Conservation (phyloP, 2,888 invertebrate species). For the Sialis lutaria region DNA sequence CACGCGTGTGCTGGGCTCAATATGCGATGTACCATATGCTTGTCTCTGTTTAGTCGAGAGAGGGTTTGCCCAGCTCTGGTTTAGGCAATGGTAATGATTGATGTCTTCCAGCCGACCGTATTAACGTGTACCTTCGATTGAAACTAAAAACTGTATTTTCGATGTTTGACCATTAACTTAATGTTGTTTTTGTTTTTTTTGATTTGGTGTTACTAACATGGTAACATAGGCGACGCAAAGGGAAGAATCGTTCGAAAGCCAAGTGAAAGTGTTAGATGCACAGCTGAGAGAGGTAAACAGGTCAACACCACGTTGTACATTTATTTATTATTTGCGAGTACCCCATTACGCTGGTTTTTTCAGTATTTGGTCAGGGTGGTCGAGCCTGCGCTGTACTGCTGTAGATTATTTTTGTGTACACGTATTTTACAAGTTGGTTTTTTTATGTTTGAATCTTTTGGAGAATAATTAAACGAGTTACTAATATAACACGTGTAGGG, state of each 20-base stretch:
- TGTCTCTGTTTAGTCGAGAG: too few relatives aligned
- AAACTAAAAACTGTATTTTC: too few relatives aligned
- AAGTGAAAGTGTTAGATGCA: constrained; percentile 76
- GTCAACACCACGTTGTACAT: background rate
- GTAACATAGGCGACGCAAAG: constrained; percentile 75
- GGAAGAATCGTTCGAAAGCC: constrained; percentile 84
- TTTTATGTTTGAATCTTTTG: too few relatives aligned
- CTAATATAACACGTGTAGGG: too few relatives aligned
- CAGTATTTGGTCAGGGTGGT: constrained; percentile 3
- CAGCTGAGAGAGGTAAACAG: constrained; percentile 84
- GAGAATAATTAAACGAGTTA: too few relatives aligned
- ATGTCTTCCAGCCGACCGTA: too few relatives aligned
- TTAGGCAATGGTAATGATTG: too few relatives aligned
- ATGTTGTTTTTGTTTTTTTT: constrained; percentile 22
- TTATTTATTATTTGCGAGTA: background rate
- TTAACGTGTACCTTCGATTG: too few relatives aligned
- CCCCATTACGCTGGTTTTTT: constrained; percentile 1
- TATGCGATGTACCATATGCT: too few relatives aligned
- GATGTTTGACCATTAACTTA: too few relatives aligned
- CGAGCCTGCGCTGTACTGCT: background rate
- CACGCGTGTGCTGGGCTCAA: too few relatives aligned
- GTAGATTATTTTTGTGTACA: constrained; percentile 2
- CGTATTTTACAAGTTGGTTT: constrained; percentile 1
- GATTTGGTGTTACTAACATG: constrained; percentile 22
- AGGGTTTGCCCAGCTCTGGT: too few relatives aligned